Evolutionary conservation across 1,140 invertebrate genomes (phyloP), one percentile per base, ranked within the genome.

Genomic region (Drosophila nigromelanica): DNA sequence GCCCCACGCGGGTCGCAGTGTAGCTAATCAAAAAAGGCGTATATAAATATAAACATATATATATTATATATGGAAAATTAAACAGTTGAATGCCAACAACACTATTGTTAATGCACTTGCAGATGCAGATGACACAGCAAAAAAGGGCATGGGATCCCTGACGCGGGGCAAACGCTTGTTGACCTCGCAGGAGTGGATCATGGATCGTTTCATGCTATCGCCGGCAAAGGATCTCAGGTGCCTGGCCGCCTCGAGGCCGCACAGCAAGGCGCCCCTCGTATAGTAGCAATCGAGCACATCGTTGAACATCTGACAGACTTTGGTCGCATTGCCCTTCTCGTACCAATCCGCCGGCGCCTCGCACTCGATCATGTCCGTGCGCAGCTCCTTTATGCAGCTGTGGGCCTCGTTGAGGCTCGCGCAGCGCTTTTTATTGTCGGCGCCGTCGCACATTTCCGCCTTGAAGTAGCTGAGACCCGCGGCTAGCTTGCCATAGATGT

Each of bases 311-410:
- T 81, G 68, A 21, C 80, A 76, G 8, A 86, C 79, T 21, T 67
- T 76, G 10, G 66, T 54, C 11, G 72, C 42, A 18, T 91, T 90
- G 0, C 52, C 30, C 1, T 73, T 66, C 58, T 91, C 90, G 60
- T 89, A 91, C 91, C 91, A 91, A 74, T 91, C 91, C 14, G 90
- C 64, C 18, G 78, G 73, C 0, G 80, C 91, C 48, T 91, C 91
- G 18, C 91, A 91, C 40, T 91, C 82, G 60, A 91, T 82, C 74
- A 91, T 80, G 27, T 91, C 90, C 8, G 80, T 87, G 12, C 83
- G 82, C 12, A 91, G 68, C 47, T 91, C 90, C 18, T 66, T 40
- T 7, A 91, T 7, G 55, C 91, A 91, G 35, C 59, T 72, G 15
- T 80, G 79, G 0, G 89, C 64, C 24, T 80, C 52, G 24, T 52